These are phyloP conservation scores for Tetramorium alpestre DNA, from an alignment of 1,140 invertebrate species.

Conservation along the genomic window DNA sequence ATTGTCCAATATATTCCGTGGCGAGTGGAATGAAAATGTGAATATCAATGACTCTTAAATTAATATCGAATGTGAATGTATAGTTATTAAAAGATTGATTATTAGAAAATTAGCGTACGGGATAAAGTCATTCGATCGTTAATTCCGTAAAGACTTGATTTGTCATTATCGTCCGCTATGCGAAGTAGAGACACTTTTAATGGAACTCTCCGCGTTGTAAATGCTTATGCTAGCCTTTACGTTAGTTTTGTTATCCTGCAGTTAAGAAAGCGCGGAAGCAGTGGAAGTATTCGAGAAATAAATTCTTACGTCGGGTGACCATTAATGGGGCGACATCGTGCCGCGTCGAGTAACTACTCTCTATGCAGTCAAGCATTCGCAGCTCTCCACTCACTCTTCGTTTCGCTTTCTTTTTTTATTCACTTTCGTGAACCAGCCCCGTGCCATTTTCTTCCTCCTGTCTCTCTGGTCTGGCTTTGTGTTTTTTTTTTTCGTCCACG, in stretches of 20 bases:
- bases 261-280: slow-evolving; percentile 17
- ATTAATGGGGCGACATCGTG: slow-evolving; percentile 54
- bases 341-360: slow-evolving; percentile 48
- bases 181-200: neutral
- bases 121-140: too few relatives aligned
- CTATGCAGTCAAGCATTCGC: slow-evolving; percentile 56
- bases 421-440: slow-evolving; percentile 26
- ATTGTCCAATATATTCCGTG: neutral
- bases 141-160: too few relatives aligned
- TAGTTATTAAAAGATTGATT: neutral
- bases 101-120: neutral
- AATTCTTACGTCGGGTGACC: slow-evolving; percentile 42
- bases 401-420: slow-evolving; percentile 45
- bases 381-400: slow-evolving; percentile 35
- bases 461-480: slow-evolving; percentile 27
- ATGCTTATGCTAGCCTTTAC: neutral
- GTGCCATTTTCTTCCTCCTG: slow-evolving; percentile 32
- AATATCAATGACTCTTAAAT: neutral
- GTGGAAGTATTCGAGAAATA: slow-evolving; percentile 27
- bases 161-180: too few relatives aligned
- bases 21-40: neutral
- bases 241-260: slow-evolving; percentile 21
- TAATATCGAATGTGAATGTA: neutral
- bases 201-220: neutral
- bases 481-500: neutral